Evolutionary conservation across 2,797 vertebrate genomes (phyloP).

Genomic region (Crenuchus spilurus): DNA sequence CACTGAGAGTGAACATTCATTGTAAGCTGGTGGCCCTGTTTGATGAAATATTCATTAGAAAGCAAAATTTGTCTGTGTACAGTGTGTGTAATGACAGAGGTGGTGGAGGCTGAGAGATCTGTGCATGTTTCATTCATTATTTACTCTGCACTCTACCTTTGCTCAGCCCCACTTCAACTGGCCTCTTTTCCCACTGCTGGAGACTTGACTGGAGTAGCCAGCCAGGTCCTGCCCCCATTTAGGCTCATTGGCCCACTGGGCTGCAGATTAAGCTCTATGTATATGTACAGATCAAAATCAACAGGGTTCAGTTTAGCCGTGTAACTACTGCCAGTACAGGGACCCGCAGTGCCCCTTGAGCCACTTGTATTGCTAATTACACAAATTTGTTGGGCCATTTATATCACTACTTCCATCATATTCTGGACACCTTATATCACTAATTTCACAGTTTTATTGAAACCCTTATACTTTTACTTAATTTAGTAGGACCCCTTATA

Average conservation of each 20-base stretch:
- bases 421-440: too few species aligned
- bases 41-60: constrained; percentile 73
- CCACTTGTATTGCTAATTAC: too few species aligned
- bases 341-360: too few species aligned
- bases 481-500: too few species aligned
- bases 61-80: constrained; percentile 54
- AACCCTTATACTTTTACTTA: too few species aligned
- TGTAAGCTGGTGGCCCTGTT: constrained; percentile 11
- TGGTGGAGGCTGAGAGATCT: constrained; percentile 67
- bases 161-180: constrained; percentile 75
- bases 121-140: constrained; percentile 77
- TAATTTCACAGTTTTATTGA: too few species aligned
- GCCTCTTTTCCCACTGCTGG: constrained; percentile 74
- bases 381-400: too few species aligned
- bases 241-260: neutral
- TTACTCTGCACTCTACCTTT: constrained; percentile 69
- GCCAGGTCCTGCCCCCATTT: constrained; percentile 7
- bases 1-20: constrained; percentile 21
- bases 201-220: constrained; percentile 60
- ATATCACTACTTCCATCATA: too few species aligned
- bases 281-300: neutral
- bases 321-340: neutral
- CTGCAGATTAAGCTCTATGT: neutral
- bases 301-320: neutral
- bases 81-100: constrained; percentile 60